A percentile compares a stretch with the other conserved stretches of the same genome.
These are phyloP conservation scores for Mylabris sibirica DNA, from an alignment of 2,888 invertebrate genomes.

Conservation along the genomic window DNA sequence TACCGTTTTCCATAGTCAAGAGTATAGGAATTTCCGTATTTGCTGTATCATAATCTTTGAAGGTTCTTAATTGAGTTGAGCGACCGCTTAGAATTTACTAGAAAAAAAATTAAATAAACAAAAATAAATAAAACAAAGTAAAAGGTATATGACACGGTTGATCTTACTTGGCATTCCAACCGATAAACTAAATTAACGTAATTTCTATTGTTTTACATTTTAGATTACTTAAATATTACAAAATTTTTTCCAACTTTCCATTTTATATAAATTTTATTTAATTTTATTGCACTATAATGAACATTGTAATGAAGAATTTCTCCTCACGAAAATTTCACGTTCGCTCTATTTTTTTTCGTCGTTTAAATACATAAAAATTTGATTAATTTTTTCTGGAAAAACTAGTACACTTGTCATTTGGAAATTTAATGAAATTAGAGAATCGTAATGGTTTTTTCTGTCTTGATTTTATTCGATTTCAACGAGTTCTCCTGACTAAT, in stretches of 20 bases:
- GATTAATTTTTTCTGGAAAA: background rate
- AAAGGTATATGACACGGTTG: background rate
- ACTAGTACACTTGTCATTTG: background rate
- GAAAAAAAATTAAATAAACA: background rate
- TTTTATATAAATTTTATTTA: background rate
- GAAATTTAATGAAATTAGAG: constrained; percentile 3
- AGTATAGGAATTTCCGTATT: constrained; percentile 6
- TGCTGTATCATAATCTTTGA: background rate
- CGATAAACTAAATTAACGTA: constrained; percentile 5
- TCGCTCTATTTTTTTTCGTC: background rate
- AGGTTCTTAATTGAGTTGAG: constrained; percentile 7
- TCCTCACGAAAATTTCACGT: background rate
- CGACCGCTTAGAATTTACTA: background rate
- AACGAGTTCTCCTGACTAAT: background rate
- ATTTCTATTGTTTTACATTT: constrained; percentile 14
- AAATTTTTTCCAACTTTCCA: constrained; percentile 11
- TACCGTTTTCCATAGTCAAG: background rate
- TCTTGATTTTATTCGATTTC: background rate
- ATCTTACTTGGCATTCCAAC: constrained; percentile 7
- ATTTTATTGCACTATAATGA: background rate
- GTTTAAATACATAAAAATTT: background rate
- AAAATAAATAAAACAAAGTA: background rate
- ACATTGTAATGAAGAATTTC: background rate
- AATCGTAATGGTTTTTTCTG: background rate
- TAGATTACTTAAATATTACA: constrained; percentile 5